phyloP scores from a whole-genome alignment of 2,888 invertebrate species.

The Ormyrus labotus region DNA sequence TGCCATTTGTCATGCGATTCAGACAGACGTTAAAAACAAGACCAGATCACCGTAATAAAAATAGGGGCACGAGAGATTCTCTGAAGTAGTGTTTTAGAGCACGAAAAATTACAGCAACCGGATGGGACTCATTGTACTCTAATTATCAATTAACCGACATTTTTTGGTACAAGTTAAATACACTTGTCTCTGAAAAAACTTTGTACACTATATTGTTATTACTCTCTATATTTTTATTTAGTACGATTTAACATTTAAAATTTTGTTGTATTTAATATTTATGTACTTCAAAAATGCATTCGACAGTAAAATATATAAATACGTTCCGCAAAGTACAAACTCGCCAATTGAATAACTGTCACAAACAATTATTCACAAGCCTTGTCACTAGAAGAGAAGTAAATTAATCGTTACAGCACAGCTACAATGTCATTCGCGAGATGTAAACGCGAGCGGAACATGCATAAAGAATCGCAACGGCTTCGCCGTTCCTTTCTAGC shows the following conservation, averaged over 20 bases:
- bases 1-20: too few species aligned
- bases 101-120: conserved; percentile 42
- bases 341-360: too few species aligned
- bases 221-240: too few species aligned
- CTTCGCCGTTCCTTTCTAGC: conserved; percentile 8
- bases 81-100: conserved; percentile 2
- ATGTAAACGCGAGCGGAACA: conserved; percentile 23
- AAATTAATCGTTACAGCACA: conserved; percentile 1
- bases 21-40: too few species aligned
- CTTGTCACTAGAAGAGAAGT: too few species aligned
- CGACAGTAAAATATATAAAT: too few species aligned
- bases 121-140: conserved; percentile 45
- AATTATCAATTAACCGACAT: conserved; percentile 55
- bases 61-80: conserved; percentile 14
- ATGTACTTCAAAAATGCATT: too few species aligned
- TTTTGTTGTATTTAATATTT: too few species aligned
- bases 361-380: too few species aligned
- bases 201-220: too few species aligned
- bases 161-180: conserved; percentile 32
- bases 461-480: conserved; percentile 31
- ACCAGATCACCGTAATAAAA: background rate
- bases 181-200: conserved; percentile 3
- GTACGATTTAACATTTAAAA: too few species aligned
- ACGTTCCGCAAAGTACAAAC: too few species aligned
- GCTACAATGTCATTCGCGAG: background rate